Evolutionary conservation across 2,113 vertebrate genomes (phyloP).

Genomic region (Gavialis gangeticus): DNA sequence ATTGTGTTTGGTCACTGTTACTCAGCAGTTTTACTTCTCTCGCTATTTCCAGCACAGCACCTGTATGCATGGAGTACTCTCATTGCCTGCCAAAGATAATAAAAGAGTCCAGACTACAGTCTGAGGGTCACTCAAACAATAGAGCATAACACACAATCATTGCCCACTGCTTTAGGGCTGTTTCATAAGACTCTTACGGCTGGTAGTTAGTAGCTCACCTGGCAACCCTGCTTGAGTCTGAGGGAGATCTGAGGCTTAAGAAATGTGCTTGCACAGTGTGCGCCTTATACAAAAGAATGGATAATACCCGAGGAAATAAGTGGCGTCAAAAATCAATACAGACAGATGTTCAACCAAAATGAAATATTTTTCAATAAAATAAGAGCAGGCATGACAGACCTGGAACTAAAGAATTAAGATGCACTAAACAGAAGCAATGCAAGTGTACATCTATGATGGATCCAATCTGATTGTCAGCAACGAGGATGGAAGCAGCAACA

Average conservation of each 20-base stretch:
- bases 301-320: conserved; percentile 45
- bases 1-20: neutral
- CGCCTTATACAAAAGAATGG: neutral
- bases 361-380: conserved; percentile 55
- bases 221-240: conserved; percentile 5
- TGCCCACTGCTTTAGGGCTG: neutral
- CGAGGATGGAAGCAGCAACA: neutral
- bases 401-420: conserved; percentile 10
- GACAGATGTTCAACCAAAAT: conserved; percentile 43
- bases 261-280: neutral
- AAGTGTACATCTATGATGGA: neutral
- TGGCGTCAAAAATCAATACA: conserved; percentile 33
- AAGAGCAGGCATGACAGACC: neutral
- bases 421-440: conserved; percentile 31
- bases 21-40: conserved; percentile 34
- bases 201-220: conserved; percentile 1
- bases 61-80: neutral
- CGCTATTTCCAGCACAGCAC: neutral
- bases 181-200: neutral
- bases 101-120: neutral
- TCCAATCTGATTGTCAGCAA: neutral
- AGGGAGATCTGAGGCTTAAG: conserved; percentile 39
- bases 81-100: neutral
- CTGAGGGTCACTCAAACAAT: neutral
- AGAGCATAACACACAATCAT: neutral